Base-by-base conservation (phyloP, 2,888 invertebrate genomes). In the Tenthredo notha region DNA sequence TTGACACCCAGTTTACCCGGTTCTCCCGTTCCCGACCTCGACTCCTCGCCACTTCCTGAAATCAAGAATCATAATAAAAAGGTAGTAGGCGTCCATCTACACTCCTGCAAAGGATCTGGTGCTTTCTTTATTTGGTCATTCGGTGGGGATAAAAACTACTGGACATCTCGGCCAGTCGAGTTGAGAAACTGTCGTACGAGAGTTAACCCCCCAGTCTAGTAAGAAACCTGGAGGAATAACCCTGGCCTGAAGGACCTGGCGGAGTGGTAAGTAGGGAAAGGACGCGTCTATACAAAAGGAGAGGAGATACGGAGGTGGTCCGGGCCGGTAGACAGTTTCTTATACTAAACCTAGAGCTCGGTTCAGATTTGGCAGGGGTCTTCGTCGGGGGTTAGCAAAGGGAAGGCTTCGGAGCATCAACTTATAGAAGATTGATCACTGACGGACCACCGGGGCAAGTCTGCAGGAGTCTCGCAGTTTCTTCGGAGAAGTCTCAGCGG, bases 1-100 rank as follows among this genome's bases (percentile, higher is more conserved):
- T 96, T 96, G 87, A 95, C 95, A 72, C 95, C 94, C 91, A 95
- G 93, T 91, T 95, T 95, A 72, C 94, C 94, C 78, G 94, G 94
- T 90, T 95, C 95, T 58, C 94, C 94, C 84, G 93, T 91, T 58
- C 94, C 92, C 85, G 92, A 91, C 90, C 94, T 93, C 86, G 93
- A 93, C 89, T 95, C 95, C 89, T 95, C 95, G 89, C 95, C 95
- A 88, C 94, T 94, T 75, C 94, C 94, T 94, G 91, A 82, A 93
- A 93, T 86, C 84, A 88, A 84, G 86, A 47, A 77, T n/a, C 29
- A 77, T 29, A 50, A 61, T 80, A 61, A 61, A 80, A 37, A 61
- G 25, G 40, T 61, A 50, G 40, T 40, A 74, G 43, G 43, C 43
- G 74, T 9, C 25, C 15, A 58, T 61, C 50, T 12, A 12, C 21